These are phyloP conservation scores for Peromyscus aztecus DNA, from an alignment of 2,797 vertebrate species.

Conservation along the genomic window DNA sequence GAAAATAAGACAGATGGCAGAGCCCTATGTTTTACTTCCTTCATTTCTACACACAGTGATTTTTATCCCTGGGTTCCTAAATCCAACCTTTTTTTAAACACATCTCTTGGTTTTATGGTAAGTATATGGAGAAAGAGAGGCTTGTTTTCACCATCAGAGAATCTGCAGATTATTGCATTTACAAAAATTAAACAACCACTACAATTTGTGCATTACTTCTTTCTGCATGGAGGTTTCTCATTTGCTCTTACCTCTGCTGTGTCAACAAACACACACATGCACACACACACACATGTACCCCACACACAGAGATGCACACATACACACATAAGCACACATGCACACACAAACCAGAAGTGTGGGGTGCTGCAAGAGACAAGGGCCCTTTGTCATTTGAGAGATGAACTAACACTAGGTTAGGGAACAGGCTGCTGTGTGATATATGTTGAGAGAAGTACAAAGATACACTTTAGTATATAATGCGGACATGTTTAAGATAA, in stretches of 20 bases:
- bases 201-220: neutral
- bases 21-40: neutral
- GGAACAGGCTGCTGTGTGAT: neutral
- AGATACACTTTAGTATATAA: neutral
- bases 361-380: neutral
- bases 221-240: neutral
- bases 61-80: conserved; percentile 4
- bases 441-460: neutral
- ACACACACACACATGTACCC: neutral
- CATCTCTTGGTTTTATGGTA: neutral
- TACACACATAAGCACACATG: neutral
- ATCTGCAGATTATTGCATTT: neutral
- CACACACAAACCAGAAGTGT: neutral
- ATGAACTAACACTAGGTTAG: neutral
- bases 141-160: neutral
- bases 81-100: neutral
- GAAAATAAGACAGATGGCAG: neutral
- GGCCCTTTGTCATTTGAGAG: neutral
- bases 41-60: neutral
- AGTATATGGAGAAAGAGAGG: neutral
- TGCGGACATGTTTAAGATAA: neutral
- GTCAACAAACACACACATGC: neutral
- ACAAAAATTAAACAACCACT: neutral
- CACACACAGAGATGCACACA: neutral
- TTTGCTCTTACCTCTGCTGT: neutral